A percentile compares a stretch with the other conserved stretches of the same genome.
These are phyloP conservation scores for Rattus norvegicus DNA, from an alignment of 2,113 vertebrate genomes.

Conservation along the genomic window DNA sequence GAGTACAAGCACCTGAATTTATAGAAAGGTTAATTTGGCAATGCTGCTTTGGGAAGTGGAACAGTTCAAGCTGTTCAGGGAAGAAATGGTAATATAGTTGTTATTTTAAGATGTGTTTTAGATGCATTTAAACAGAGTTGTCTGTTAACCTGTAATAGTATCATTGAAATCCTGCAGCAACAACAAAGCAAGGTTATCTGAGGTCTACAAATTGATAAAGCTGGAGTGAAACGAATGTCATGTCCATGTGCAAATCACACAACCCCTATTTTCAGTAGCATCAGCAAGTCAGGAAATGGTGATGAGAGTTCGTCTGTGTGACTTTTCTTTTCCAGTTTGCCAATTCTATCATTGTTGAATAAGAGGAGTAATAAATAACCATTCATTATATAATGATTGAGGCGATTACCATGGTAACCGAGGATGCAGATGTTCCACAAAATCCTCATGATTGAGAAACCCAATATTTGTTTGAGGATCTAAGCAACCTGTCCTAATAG, in stretches of 20 bases:
- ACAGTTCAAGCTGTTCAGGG: background rate
- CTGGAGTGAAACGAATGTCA: background rate
- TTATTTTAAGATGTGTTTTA: conserved; percentile 6
- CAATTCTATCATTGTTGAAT: conserved; percentile 43
- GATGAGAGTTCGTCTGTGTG: background rate
- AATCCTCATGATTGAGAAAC: background rate
- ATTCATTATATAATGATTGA: background rate
- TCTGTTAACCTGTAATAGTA: background rate
- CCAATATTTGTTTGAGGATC: background rate
- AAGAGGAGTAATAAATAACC: conserved; percentile 41
- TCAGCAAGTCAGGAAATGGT: conserved; percentile 19
- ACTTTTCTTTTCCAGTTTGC: conserved; percentile 13
- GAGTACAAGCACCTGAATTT: background rate
- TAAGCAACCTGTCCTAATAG: background rate
- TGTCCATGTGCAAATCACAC: background rate
- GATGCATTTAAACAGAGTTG: background rate
- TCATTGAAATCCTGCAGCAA: background rate
- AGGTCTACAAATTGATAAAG: background rate
- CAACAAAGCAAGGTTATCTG: background rate
- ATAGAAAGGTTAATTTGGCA: background rate
- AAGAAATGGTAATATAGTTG: background rate
- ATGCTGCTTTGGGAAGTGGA: background rate
- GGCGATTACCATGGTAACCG: conserved; percentile 22
- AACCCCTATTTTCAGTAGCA: conserved; percentile 30
- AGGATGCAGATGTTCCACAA: background rate